Evolutionary conservation across 2,113 vertebrate species (phyloP), one percentile per base, ranked within the genome.

Genomic region (Patagioenas fasciata): DNA sequence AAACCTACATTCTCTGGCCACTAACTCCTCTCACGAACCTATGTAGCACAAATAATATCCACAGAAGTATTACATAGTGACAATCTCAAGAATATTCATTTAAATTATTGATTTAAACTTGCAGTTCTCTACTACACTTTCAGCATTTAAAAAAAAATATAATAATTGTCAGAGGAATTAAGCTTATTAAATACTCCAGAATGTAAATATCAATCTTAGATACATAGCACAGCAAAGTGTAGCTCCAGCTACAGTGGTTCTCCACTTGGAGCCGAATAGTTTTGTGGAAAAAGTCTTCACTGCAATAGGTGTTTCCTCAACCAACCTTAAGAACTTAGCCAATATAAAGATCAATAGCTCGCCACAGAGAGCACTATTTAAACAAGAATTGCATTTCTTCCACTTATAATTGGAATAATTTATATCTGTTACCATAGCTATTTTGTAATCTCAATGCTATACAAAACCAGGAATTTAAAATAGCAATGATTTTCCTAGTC

Each of bases 381-480:
- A 90, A 88, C 34, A 91, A 85, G 58, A 80, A 31, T 0, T 73
- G 29, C 21, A 73, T 72, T 90, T 82, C 32, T 85, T 95, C 13
- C 70, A 80, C 23, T 60, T 80, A 34, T 11, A 82, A 85, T 1
- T 72, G 20, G 44, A 88, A 88, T 61, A 32, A 69, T 71, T 79
- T 82, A 18, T 67, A 72, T 67, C 38, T 51, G 18, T 65, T 65
- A 51, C 48, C 4, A 3, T 12, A 85, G 6, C 6, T 57, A 53
- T 69, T 73, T 90, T 80, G 40, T 42, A 48, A 91, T 54, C 50
- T 86, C 28, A 61, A 23, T 72, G 38, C 21, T 66, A 36, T n/a
- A 61, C 32, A 83, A 80, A 90, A 70, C 73, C 72, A 93, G n/a
- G 31, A 83, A 80, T 85, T 77, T 71, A 71, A 89, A 74, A 85